Evolutionary conservation across 2,797 vertebrate genomes (phyloP).

Genomic region (Gallinago stenura): DNA sequence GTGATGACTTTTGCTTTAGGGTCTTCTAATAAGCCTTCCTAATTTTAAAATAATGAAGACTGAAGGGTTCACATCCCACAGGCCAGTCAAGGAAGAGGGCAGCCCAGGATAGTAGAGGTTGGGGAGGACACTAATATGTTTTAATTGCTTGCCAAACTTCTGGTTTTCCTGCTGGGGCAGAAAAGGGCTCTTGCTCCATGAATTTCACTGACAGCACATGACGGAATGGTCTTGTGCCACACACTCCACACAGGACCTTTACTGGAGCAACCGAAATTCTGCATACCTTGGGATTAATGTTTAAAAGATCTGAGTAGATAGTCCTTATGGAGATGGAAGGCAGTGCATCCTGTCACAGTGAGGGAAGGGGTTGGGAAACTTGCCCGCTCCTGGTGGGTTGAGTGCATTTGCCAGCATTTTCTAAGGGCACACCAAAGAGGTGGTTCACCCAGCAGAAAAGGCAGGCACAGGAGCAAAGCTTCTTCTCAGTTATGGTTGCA

Average conservation of each 20-base stretch:
- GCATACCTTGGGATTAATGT: neutral
- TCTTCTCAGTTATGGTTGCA: neutral
- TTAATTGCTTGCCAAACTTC: slow-evolving; percentile 19
- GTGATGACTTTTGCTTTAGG: neutral
- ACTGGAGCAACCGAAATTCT: neutral
- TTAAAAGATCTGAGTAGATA: neutral
- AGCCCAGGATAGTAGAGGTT: neutral
- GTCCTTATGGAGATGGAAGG: neutral
- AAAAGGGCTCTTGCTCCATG: neutral
- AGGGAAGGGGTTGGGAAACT: neutral
- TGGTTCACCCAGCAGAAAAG: neutral
- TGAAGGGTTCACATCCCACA: neutral
- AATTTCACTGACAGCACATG: neutral
- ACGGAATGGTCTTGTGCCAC: neutral
- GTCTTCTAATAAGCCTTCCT: neutral
- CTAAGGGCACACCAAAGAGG: neutral
- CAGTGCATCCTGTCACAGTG: neutral
- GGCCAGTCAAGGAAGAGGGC: slow-evolving; percentile 10
- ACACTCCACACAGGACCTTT: neutral
- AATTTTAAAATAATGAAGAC: slow-evolving; percentile 31
- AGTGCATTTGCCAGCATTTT: neutral
- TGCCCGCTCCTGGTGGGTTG: rapidly evolving
- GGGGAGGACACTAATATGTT: neutral
- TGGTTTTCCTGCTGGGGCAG: neutral
- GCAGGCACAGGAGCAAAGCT: neutral